Evolutionary conservation across 1,140 invertebrate genomes (phyloP).

Genomic region (Bombus turneri): DNA sequence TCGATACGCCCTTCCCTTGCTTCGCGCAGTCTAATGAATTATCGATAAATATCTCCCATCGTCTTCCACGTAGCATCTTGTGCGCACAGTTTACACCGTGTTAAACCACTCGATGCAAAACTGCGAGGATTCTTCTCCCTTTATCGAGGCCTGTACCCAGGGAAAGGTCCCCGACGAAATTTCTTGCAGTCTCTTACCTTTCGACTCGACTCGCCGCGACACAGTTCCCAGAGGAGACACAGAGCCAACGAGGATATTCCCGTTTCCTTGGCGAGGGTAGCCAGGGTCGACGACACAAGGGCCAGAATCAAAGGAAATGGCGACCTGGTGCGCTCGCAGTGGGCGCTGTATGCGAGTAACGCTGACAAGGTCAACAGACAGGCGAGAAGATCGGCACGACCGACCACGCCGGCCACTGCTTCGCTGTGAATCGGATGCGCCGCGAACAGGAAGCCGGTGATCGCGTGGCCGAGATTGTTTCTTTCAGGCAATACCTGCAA

Average conservation of each 20-base stretch:
- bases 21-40: neutral
- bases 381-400: slow-evolving; percentile 95
- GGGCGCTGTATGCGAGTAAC: slow-evolving; percentile 90
- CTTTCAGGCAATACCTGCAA: slow-evolving; percentile 83
- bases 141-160: too few species aligned
- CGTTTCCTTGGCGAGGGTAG: slow-evolving; percentile 95
- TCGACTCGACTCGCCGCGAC: slow-evolving; percentile 78
- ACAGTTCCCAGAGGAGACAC: slow-evolving; percentile 90
- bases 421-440: slow-evolving; percentile 98
- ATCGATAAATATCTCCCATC: neutral
- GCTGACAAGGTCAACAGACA: slow-evolving; percentile 95
- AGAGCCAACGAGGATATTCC: slow-evolving; percentile 95
- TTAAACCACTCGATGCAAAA: neutral
- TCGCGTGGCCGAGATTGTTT: slow-evolving; percentile 86
- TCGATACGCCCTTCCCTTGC: neutral
- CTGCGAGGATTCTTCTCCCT: neutral
- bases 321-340: slow-evolving; percentile 79
- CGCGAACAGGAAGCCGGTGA: slow-evolving; percentile 95
- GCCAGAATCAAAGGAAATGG: slow-evolving; percentile 76
- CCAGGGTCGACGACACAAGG: slow-evolving; percentile 80
- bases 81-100: neutral
- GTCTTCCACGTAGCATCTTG: neutral
- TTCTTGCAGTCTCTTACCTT: slow-evolving; percentile 62
- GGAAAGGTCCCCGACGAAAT: neutral
- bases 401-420: slow-evolving; percentile 97